Evolutionary conservation across 2,888 invertebrate genomes (phyloP).

Genomic region (Netelia virgata): DNA sequence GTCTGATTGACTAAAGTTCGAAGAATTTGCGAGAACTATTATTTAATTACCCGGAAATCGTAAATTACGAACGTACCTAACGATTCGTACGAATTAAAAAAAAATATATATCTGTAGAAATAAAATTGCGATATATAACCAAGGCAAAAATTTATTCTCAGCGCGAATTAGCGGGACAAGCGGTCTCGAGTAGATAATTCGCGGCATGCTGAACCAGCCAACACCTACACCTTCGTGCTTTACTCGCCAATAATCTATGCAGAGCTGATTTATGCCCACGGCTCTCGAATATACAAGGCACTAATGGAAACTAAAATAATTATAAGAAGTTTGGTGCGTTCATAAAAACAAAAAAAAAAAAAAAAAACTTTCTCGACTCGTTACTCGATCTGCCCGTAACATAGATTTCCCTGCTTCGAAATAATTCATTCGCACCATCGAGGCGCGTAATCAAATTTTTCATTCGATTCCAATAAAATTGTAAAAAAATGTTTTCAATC

Average conservation of each 20-base stretch:
- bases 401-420: background rate
- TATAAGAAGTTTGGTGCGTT: slow-evolving; percentile 18
- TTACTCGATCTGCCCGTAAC: background rate
- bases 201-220: background rate
- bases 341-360: background rate
- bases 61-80: background rate
- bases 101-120: too few species aligned
- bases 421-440: background rate
- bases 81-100: background rate
- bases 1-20: background rate
- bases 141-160: slow-evolving; percentile 1
- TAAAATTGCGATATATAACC: background rate
- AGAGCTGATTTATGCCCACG: slow-evolving; percentile 16
- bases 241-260: slow-evolving; percentile 50
- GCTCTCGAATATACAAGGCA: background rate
- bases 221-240: slow-evolving; percentile 35
- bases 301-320: background rate
- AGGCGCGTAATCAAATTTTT: background rate
- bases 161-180: background rate
- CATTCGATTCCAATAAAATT: background rate
- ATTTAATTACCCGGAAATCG: slow-evolving; percentile 13
- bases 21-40: background rate
- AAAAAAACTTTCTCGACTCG: slow-evolving; percentile 28
- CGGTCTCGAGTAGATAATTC: background rate
- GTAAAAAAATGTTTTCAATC: background rate